These are phyloP conservation scores for Caracal caracal DNA, from an alignment of 2,113 vertebrate genomes.

Conservation along the genomic window DNA sequence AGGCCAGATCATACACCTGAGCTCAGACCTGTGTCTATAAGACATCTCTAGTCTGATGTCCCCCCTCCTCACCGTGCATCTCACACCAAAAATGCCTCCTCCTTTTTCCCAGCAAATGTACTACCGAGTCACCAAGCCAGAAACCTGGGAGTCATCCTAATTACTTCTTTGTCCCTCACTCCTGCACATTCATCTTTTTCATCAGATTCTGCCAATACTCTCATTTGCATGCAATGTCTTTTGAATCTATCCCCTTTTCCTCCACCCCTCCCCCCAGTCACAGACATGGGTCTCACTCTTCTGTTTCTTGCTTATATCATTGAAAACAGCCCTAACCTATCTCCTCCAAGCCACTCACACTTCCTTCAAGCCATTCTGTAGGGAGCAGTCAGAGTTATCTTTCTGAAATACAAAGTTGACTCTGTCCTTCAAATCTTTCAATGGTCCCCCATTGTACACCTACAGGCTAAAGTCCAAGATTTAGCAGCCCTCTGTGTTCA, in stretches of 20 bases:
- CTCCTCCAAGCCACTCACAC: background rate
- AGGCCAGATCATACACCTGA: background rate
- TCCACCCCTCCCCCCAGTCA: background rate
- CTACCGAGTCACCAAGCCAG: background rate
- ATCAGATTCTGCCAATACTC: slow-evolving; percentile 21
- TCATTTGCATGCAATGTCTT: background rate
- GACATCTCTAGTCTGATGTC: background rate
- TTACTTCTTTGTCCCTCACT: slow-evolving; percentile 19
- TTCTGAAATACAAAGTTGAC: slow-evolving; percentile 35
- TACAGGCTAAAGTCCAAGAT: slow-evolving; percentile 40
- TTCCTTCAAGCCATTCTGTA: background rate
- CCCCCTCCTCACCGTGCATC: background rate
- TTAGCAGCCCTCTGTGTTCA: background rate
- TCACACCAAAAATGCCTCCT: background rate
- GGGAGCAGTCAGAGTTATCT: background rate
- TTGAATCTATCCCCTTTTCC: background rate
- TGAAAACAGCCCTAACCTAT: slow-evolving; percentile 35
- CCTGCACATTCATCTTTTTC: slow-evolving; percentile 15
- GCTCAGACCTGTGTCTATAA: background rate
- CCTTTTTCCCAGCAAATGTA: slow-evolving; percentile 2
- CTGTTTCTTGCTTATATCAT: background rate
- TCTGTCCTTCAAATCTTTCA: slow-evolving; percentile 2
- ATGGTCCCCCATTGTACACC: background rate
- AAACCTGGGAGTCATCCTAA: slow-evolving; percentile 11
- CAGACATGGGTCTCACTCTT: background rate